phyloP scores from a whole-genome alignment of 2,113 vertebrate species.

The Dipodomys spectabilis region DNA sequence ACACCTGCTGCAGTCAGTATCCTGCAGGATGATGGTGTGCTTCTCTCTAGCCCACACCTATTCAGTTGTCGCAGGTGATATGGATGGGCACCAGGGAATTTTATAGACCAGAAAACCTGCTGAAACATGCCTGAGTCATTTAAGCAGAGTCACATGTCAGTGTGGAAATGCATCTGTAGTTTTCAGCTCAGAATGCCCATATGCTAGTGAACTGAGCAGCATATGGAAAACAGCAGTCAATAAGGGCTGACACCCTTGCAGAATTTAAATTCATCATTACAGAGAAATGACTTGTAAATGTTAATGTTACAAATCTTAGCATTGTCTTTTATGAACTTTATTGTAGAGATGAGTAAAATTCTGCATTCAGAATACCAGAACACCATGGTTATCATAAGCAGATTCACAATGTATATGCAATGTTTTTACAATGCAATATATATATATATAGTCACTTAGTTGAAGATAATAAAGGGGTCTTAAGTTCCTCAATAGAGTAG shows the following conservation, averaged over 20 bases:
- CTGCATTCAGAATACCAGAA: constrained; percentile 8
- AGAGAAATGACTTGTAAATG: constrained; percentile 5
- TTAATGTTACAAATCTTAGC: neutral
- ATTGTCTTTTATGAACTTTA: neutral
- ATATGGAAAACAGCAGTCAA: neutral
- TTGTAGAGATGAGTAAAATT: constrained; percentile 26
- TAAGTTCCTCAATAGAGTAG: neutral
- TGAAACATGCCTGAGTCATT: neutral
- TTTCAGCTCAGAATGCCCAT: neutral
- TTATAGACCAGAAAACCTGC: neutral
- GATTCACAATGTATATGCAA: neutral
- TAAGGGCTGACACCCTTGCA: neutral
- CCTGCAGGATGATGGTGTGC: neutral
- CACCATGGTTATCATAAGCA: neutral
- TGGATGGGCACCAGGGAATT: neutral
- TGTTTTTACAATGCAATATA: neutral
- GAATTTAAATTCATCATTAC: neutral
- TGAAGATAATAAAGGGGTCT: neutral
- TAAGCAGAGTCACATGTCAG: neutral
- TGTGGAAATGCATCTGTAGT: neutral
- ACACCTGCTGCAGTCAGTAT: neutral
- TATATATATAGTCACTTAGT: too few species aligned
- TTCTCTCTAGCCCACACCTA: neutral
- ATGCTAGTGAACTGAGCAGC: neutral
- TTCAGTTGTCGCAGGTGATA: neutral